phyloP scores from a whole-genome alignment of 1,140 invertebrate genomes.

The Heterodera carotae region DNA sequence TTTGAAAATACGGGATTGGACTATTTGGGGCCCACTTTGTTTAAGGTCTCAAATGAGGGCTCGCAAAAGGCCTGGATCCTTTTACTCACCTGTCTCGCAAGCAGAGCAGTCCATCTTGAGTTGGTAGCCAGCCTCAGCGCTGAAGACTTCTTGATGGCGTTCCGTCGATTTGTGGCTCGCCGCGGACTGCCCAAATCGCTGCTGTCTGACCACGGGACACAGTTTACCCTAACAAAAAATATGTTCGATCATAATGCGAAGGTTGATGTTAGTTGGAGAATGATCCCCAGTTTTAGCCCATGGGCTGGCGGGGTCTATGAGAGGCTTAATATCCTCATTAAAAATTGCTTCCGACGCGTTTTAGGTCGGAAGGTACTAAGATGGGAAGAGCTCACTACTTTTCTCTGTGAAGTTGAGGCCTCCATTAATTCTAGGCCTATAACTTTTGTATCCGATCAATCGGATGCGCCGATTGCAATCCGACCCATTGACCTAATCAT shows the following conservation, averaged over 20 bases:
- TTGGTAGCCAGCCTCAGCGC: neutral
- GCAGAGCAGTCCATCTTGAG: neutral
- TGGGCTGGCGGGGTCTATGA: conserved; percentile 9
- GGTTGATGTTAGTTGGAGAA: neutral
- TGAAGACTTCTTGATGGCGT: neutral
- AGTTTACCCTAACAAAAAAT: neutral
- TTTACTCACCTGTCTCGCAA: neutral
- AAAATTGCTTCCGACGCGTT: neutral
- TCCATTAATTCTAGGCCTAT: neutral
- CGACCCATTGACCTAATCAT: neutral
- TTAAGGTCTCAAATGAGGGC: neutral
- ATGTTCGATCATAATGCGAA: neutral
- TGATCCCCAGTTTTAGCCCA: neutral
- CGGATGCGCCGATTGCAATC: neutral
- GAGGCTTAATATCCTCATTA: neutral
- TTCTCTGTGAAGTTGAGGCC: neutral
- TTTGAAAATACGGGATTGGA: neutral
- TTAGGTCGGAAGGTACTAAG: neutral
- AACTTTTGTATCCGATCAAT: neutral
- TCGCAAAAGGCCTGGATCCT: neutral
- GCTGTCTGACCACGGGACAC: neutral
- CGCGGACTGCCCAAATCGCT: neutral
- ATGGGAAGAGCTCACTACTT: conserved; percentile 1
- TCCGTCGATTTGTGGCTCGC: neutral
- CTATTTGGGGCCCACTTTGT: neutral